Conservation (phyloP, 2,113 vertebrate genomes). For the Burhinus bistriatus region DNA sequence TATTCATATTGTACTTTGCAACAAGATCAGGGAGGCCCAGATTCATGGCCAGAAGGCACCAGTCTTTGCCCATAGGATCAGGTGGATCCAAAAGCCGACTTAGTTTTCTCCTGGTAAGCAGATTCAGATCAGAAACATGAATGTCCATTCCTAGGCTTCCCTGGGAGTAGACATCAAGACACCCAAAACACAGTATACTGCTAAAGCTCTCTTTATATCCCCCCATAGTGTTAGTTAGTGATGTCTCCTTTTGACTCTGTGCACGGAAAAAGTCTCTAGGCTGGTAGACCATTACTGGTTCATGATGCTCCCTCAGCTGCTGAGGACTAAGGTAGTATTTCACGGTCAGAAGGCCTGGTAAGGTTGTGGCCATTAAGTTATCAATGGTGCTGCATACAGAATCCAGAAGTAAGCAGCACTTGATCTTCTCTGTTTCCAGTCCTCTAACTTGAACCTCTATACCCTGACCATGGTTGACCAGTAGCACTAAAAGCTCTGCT, state of each 20-base stretch:
- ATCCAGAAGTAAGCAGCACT: constrained; percentile 92
- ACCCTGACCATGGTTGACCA: constrained; percentile 98
- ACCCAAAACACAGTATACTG: constrained; percentile 92
- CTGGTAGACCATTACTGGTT: constrained; percentile 96
- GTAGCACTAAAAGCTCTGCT: constrained; percentile 88
- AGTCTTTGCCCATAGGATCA: constrained; percentile 96
- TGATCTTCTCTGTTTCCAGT: constrained; percentile 84
- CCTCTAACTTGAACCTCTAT: constrained; percentile 93
- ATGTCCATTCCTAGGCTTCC: constrained; percentile 88
- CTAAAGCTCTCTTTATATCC: constrained; percentile 96
- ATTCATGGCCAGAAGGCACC: constrained; percentile 99
- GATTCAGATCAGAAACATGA: constrained; percentile 86
- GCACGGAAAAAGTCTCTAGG: constrained; percentile 96
- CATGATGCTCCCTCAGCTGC: constrained; percentile 92
- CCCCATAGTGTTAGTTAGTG: constrained; percentile 94
- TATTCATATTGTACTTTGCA: constrained; percentile 86
- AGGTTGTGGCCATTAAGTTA: constrained; percentile 87
- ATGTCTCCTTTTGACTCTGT: constrained; percentile 86
- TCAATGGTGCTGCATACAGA: constrained; percentile 92
- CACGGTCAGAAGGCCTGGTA: constrained; percentile 89
- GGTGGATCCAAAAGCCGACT: constrained; percentile 93
- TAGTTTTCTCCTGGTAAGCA: constrained; percentile 88
- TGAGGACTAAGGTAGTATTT: constrained; percentile 96
- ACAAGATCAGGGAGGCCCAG: constrained; percentile 92
- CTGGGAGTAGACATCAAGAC: constrained; percentile 88